Evolutionary conservation across 2,888 invertebrate genomes (phyloP).

Genomic region (Lobophora halterata): DNA sequence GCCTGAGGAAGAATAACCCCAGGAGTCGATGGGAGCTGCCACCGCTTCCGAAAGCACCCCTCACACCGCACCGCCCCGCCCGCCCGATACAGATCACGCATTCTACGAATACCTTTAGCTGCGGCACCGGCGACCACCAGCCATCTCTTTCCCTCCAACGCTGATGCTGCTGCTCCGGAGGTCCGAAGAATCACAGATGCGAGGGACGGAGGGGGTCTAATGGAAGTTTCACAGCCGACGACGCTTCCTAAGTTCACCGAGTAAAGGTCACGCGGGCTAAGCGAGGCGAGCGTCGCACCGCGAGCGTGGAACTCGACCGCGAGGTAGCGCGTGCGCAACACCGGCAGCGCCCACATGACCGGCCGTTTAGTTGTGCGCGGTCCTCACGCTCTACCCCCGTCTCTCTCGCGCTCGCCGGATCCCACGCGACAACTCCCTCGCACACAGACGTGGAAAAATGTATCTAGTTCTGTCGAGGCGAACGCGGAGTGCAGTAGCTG

Average conservation of each 20-base stretch:
- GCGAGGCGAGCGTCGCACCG: slow-evolving; percentile 73
- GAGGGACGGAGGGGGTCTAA: slow-evolving; percentile 72
- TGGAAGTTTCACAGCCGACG: slow-evolving; percentile 75
- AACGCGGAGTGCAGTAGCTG: slow-evolving; percentile 78
- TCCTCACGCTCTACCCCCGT: slow-evolving; percentile 46
- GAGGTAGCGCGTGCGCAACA: slow-evolving; percentile 78
- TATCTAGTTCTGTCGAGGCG: slow-evolving; percentile 79
- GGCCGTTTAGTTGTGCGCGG: slow-evolving; percentile 67
- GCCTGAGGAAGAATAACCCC: slow-evolving; percentile 82
- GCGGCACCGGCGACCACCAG: slow-evolving; percentile 66
- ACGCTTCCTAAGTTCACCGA: slow-evolving; percentile 80
- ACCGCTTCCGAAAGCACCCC: slow-evolving; percentile 78
- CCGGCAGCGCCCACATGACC: slow-evolving; percentile 79
- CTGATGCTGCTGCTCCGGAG: slow-evolving; percentile 57
- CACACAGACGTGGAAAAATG: slow-evolving; percentile 75
- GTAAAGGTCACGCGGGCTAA: slow-evolving; percentile 77
- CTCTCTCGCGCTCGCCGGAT: slow-evolving; percentile 48
- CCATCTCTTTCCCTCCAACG: slow-evolving; percentile 72
- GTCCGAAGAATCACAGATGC: slow-evolving; percentile 51
- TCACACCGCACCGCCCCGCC: slow-evolving; percentile 66
- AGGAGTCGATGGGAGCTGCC: slow-evolving; percentile 81
- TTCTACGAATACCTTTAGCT: slow-evolving; percentile 78
- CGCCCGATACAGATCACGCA: slow-evolving; percentile 81
- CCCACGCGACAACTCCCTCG: slow-evolving; percentile 44
- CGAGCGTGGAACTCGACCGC: slow-evolving; percentile 73